Evolutionary conservation across 2,888 invertebrate genomes (phyloP).

Genomic region (Maniola hyperantus): DNA sequence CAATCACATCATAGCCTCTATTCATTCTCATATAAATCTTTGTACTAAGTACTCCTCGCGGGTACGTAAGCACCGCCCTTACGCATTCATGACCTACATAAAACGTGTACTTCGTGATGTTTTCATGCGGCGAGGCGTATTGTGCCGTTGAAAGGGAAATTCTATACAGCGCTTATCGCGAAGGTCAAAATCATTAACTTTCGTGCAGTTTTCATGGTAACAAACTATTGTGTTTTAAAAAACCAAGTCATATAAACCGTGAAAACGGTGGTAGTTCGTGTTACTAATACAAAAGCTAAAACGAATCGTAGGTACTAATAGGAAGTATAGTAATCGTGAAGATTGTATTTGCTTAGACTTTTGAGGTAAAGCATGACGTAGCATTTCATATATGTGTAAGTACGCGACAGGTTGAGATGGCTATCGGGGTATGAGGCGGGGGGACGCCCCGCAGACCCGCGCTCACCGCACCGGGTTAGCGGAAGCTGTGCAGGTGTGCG

Average conservation of each 20-base stretch:
- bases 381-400: no score
- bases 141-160: constrained; percentile 19
- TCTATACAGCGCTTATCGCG: constrained; percentile 15
- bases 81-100: constrained; percentile 17
- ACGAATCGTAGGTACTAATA: not conserved
- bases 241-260: constrained; percentile 8
- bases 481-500: no score
- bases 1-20: constrained; percentile 8
- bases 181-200: constrained; percentile 22
- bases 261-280: not conserved
- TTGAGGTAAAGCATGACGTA: no score
- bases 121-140: constrained; percentile 11
- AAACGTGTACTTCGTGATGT: constrained; percentile 13
- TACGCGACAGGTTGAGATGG: no score
- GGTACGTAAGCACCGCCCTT: not conserved
- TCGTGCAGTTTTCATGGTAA: constrained; percentile 19
- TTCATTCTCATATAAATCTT: constrained; percentile 10
- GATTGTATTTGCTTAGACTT: no score
- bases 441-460: no score
- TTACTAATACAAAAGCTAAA: not conserved
- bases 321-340: not conserved
- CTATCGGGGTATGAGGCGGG: no score
- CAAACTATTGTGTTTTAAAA: constrained; percentile 20
- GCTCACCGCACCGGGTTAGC: no score
- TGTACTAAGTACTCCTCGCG: constrained; percentile 2